Evolutionary conservation across 1,140 invertebrate genomes (phyloP), one percentile per base, ranked within the genome.

Genomic region (Microplitis mediator): DNA sequence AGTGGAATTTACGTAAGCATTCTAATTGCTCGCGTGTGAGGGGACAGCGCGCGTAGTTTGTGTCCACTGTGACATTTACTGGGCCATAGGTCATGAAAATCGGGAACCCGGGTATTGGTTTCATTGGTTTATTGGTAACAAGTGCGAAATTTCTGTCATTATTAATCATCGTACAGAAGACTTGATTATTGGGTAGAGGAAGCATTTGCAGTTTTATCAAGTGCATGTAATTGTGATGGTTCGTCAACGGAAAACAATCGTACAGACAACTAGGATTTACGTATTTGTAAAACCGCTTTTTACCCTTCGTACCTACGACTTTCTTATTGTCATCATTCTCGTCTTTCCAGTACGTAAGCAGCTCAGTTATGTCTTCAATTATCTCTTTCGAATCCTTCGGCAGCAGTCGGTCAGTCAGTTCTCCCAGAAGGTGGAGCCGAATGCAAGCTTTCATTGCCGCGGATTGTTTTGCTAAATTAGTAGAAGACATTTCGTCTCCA

Each of bases 21-120:
- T 87, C 75, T n/a, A 94, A 89, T 78, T 92, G 77, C 5, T 86
- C 76, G 0, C 82, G 9, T 3, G 81, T 87, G 5, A 96, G 79
- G 0, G 34, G 64, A 3, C 94, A 68, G n/a, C 80, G 81, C 4
- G 78, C 77, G 31, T 88, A 74, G 80, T 93, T 88, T 35, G 88
- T 74, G 76, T 82, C 81, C 5, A 97, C 74, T 13, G 87, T 78
- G 13, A 95, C 91, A 60, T 87, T 86, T 2, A 98, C 88, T 84
- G 95, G 91, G 0, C 97, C 97, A 16, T 93, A 91, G 16, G 92
- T 90, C 60, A 95, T 91, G 81, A 93, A 99, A 65, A 98, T 89
- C 0, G 97, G 94, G 89, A 99, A 99, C 58, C 88, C 82, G 64
- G 92, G 92, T 31, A 94, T 84, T 90, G 92, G 39, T 2, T 91